Percentiles rank a stretch among this genome's conserved stretches.
These are phyloP conservation scores for Trichogramma dendrolimi DNA, from an alignment of 2,888 invertebrate species.

Conservation along the genomic window DNA sequence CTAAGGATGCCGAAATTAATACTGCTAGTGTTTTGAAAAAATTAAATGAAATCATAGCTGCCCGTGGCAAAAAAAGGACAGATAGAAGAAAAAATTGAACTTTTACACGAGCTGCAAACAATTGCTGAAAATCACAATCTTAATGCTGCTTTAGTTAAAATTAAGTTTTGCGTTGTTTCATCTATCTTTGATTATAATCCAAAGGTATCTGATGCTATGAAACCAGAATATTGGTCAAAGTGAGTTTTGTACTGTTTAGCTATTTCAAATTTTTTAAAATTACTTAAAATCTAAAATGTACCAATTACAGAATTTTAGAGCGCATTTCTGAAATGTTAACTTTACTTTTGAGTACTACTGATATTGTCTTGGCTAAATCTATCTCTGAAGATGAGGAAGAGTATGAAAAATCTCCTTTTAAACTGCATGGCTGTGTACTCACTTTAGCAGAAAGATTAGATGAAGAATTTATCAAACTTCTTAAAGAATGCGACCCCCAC, in stretches of 20 bases:
- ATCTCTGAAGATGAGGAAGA: constrained; percentile 87
- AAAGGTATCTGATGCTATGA: constrained; percentile 97
- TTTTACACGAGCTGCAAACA: constrained; percentile 82
- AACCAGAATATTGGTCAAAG: constrained; percentile 90
- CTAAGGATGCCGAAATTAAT: constrained; percentile 98
- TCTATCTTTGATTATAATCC: constrained; percentile 97
- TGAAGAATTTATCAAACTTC: constrained; percentile 93
- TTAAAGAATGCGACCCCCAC: constrained; percentile 97
- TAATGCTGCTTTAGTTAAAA: constrained; percentile 87
- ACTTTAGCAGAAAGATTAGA: constrained; percentile 93
- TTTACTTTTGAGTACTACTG: constrained; percentile 68
- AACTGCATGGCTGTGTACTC: constrained; percentile 84
- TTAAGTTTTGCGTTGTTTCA: constrained; percentile 89
- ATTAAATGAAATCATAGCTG: constrained; percentile 86
- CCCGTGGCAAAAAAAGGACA: constrained; percentile 92
- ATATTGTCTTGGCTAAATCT: constrained; percentile 77
- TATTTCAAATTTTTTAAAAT: neutral
- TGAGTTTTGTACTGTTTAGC: constrained; percentile 43
- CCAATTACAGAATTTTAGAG: constrained; percentile 62
- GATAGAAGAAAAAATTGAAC: constrained; percentile 94
- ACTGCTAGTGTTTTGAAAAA: constrained; percentile 88
- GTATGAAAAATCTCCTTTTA: constrained; percentile 68
- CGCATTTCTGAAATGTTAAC: constrained; percentile 81
- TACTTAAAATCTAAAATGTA: too few species aligned
- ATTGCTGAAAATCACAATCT: constrained; percentile 84